Evolutionary conservation across 2,113 vertebrate species (phyloP).

Genomic region (Columbina picui): DNA sequence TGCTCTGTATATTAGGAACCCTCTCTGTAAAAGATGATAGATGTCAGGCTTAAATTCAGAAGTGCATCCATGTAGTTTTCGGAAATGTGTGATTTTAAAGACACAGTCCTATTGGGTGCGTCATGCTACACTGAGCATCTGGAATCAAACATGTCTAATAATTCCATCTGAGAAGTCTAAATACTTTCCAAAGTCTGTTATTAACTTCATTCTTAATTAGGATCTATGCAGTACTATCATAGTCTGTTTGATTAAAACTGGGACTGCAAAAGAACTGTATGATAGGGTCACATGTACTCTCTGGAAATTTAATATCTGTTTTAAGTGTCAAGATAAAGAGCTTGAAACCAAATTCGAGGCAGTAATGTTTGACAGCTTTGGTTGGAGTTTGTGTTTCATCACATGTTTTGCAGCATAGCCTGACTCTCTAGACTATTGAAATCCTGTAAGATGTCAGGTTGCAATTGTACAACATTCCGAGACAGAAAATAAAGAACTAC

Average conservation of each 20-base stretch:
- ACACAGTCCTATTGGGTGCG: background rate
- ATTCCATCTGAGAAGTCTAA: background rate
- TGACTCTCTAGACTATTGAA: background rate
- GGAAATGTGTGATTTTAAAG: background rate
- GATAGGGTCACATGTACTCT: background rate
- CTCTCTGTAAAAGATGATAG: background rate
- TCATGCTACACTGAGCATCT: background rate
- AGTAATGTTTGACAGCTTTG: background rate
- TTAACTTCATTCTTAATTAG: background rate
- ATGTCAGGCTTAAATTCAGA: background rate
- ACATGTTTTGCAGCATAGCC: background rate
- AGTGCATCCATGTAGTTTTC: background rate
- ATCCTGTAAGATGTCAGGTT: background rate
- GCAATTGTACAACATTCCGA: background rate
- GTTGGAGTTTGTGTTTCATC: slow-evolving; percentile 1
- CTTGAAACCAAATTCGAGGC: background rate
- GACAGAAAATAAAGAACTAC: background rate
- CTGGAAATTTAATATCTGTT: background rate
- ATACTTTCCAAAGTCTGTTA: background rate
- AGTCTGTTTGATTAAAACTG: background rate
- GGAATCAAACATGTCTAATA: background rate
- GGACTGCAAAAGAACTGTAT: background rate
- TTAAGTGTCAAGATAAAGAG: background rate
- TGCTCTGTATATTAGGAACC: background rate
- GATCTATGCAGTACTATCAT: background rate